Base-by-base conservation (phyloP, 2,113 vertebrate species). In the Otocyon megalotis region DNA sequence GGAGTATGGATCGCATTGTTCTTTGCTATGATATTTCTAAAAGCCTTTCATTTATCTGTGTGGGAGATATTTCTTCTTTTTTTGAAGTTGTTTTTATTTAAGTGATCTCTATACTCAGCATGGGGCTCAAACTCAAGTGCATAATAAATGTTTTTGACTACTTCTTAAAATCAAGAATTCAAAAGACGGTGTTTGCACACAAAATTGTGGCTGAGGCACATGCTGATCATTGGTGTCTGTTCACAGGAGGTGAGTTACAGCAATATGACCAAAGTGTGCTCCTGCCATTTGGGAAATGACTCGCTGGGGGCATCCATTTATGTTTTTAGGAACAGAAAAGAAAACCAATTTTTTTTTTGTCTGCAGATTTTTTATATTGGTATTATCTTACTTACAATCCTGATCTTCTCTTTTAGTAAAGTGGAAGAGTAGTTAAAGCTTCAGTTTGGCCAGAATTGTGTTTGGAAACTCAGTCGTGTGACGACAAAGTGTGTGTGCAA, bases 91-190 rank as follows among this genome's bases (percentile, higher is more conserved):
- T 16, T n/a, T 69, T 69, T 69, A 35, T 35, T 69, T 69, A 20
- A 69, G 32, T 69, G 67, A 69, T 69, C 67, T 35, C 32, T 69
- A 9, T 9, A 20, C 67, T 17, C 8, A 69, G 4, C 67, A 35
- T 69, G 32, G 32, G 67, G 67, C 32, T 69, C 32, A 10, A 69
- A 69, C 32, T 35, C 32, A 80, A 69, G 43, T n/a, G 0, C 14
- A 32, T 72, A 74, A 54, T n/a, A 74, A 53, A 43, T 65, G 43
- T 65, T 69, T 87, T 69, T 77, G 32, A 67, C 15, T 77, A 54
- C 26, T 96, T 94, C 24, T 80, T 81, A 65, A 89, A 91, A 56
- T 92, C 32, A 77, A 48, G 30, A 80, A 74, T 88, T 93, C n/a
- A 84, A 14, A 28, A 88, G 20, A 85, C 60, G 19, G 8, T 53